Conservation (phyloP, 2,797 vertebrate genomes). For the Thripadectes ignobilis region DNA sequence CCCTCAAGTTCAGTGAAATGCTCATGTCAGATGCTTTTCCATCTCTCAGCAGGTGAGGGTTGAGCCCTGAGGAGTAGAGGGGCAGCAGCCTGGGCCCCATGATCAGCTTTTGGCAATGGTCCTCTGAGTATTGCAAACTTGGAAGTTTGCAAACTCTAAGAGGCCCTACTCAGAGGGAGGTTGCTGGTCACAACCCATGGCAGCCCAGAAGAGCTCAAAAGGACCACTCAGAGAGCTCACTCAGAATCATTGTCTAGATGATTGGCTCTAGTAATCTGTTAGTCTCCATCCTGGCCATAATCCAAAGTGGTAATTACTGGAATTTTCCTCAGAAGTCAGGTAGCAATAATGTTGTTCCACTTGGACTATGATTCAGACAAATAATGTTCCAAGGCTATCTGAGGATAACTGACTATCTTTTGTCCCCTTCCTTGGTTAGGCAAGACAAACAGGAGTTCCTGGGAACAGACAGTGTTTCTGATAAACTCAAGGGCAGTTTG, state of each 20-base stretch:
- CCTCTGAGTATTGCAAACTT: not conserved
- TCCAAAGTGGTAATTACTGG: not conserved
- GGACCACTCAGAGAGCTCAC: not conserved
- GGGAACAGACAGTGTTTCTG: not conserved
- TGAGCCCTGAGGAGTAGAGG: not conserved
- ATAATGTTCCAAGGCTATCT: not conserved
- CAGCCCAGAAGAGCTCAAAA: not conserved
- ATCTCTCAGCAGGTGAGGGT: not conserved
- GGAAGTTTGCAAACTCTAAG: rapidly evolving
- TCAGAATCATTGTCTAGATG: not conserved
- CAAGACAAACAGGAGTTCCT: not conserved
- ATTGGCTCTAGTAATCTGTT: not conserved
- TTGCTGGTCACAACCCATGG: not conserved
- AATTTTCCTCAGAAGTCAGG: not conserved
- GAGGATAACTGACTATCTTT: not conserved
- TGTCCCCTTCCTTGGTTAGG: not conserved
- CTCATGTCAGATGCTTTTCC: not conserved
- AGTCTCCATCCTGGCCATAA: not conserved
- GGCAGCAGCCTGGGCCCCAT: not conserved
- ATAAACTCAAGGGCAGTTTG: not conserved
- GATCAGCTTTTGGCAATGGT: not conserved
- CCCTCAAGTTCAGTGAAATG: not conserved
- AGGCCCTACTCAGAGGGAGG: not conserved
- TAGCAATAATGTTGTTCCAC: not conserved
- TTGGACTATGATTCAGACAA: not conserved